Conservation (phyloP, 2,113 vertebrate species). For the Vicugna pacos region DNA sequence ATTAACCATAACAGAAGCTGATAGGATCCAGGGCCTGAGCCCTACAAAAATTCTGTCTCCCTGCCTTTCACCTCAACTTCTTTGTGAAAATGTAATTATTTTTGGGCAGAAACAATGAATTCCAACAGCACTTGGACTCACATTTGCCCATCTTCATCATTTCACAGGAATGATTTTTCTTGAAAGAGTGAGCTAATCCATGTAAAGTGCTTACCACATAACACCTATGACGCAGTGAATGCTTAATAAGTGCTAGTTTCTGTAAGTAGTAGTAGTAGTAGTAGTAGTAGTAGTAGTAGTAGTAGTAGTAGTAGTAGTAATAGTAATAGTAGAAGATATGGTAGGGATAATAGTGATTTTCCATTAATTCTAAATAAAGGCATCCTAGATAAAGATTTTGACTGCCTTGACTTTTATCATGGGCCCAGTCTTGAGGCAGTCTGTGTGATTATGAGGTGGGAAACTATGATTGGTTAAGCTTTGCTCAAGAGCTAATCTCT, state of each 20-base stretch:
- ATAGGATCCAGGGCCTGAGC: background rate
- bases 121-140: background rate
- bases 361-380: background rate
- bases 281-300: too few relatives aligned
- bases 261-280: background rate
- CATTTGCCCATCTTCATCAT: background rate
- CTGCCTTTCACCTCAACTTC: background rate
- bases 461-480: background rate
- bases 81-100: conserved; percentile 7
- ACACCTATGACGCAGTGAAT: background rate
- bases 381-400: background rate
- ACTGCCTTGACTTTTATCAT: background rate
- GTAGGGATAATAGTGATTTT: background rate
- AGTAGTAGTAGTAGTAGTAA: background rate
- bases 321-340: background rate
- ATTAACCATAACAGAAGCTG: background rate
- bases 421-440: background rate
- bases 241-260: conserved; percentile 15
- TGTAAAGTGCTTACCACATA: background rate
- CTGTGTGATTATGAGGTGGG: background rate
- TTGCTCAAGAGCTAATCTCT: background rate
- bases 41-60: background rate
- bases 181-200: background rate
- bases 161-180: background rate
- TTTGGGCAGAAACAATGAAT: background rate